A percentile compares a stretch with the other conserved stretches of the same genome.
phyloP scores from a whole-genome alignment of 2,797 vertebrate genomes.

The Mycteria americana region DNA sequence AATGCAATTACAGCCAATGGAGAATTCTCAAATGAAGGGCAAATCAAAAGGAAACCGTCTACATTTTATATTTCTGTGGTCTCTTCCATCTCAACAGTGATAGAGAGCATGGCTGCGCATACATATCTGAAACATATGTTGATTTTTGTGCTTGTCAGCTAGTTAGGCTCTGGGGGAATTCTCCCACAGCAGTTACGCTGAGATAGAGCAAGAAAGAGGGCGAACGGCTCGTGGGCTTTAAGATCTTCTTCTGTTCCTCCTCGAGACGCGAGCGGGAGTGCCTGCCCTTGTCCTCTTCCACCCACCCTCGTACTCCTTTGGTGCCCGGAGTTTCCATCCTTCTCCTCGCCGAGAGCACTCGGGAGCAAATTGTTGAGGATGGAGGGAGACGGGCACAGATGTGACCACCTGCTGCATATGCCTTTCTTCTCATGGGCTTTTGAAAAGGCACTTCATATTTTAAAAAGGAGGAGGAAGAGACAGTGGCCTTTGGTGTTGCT shows the following conservation, averaged over 20 bases:
- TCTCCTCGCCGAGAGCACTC: conserved; percentile 60
- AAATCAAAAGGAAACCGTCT: conserved; percentile 37
- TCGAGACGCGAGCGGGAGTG: neutral
- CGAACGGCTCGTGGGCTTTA: conserved; percentile 36
- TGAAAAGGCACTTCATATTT: conserved; percentile 64
- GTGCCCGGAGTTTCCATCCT: conserved; percentile 48
- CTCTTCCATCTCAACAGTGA: conserved; percentile 45
- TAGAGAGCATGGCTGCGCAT: conserved; percentile 33
- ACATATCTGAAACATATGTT: conserved; percentile 60
- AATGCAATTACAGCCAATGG: conserved; percentile 1
- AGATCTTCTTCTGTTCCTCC: conserved; percentile 37
- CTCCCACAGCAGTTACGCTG: conserved; percentile 31
- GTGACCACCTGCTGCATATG: conserved; percentile 76
- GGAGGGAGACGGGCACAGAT: conserved; percentile 74
- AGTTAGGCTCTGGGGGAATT: conserved; percentile 34
- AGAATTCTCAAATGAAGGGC: conserved; percentile 17
- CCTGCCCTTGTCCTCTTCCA: conserved; percentile 25
- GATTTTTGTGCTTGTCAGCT: conserved; percentile 57
- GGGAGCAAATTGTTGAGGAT: conserved; percentile 73
- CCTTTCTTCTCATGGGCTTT: conserved; percentile 73
- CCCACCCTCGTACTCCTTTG: conserved; percentile 35
- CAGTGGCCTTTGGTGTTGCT: conserved; percentile 67
- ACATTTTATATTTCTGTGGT: conserved; percentile 19
- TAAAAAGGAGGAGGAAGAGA: conserved; percentile 67
- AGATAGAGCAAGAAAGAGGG: conserved; percentile 33